phyloP scores from a whole-genome alignment of 2,113 vertebrate genomes.

The Embiotoca jacksoni region DNA sequence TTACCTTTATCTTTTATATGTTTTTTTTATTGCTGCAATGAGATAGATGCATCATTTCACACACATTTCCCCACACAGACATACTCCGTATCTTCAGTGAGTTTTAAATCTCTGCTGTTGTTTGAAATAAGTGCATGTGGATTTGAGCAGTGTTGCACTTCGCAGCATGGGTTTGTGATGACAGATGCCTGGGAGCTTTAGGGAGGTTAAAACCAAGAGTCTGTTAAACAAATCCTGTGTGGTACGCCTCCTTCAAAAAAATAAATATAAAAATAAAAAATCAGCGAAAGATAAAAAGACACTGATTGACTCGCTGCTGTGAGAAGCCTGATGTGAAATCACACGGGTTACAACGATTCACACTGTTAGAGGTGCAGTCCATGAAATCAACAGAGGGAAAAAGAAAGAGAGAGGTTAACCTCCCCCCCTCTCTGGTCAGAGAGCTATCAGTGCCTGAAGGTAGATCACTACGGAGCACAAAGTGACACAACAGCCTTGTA shows the following conservation, averaged over 20 bases:
- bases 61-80: background rate
- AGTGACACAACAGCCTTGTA: conserved; percentile 67
- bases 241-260: conserved; percentile 2
- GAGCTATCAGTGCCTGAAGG: conserved; percentile 64
- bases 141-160: background rate
- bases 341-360: conserved; percentile 32
- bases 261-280: background rate
- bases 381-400: conserved; percentile 49
- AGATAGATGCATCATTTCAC: background rate
- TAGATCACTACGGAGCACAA: conserved; percentile 55
- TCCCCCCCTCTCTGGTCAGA: conserved; percentile 50
- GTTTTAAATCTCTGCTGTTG: background rate
- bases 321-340: conserved; percentile 35
- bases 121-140: background rate
- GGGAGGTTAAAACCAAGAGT: background rate
- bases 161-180: background rate
- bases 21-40: background rate
- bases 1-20: no score
- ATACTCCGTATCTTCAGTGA: background rate
- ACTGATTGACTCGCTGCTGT: conserved; percentile 1
- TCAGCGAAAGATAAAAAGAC: conserved; percentile 2
- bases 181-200: conserved; percentile 3
- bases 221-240: conserved; percentile 13
- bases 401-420: conserved; percentile 26
- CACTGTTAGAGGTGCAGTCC: conserved; percentile 26